Evolutionary conservation across 2,888 invertebrate genomes (phyloP), one percentile per base, ranked within the genome.

Genomic region (Diploptera punctata): DNA sequence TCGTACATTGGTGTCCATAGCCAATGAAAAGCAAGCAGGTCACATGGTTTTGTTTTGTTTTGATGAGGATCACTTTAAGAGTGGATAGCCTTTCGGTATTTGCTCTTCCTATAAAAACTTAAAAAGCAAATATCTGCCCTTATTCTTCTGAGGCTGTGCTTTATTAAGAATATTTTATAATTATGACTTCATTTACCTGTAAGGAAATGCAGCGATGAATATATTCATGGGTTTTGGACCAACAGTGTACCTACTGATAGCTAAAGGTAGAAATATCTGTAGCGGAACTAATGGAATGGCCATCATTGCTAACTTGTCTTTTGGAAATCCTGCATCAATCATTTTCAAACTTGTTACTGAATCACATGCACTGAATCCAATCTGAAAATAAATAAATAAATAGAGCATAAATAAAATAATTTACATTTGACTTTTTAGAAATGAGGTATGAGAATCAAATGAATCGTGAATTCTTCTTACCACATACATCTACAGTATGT

Each of bases 341-440:
- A 99, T 85, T 83, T 99, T 99, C 74, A 99, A 85, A 1, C 95
- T 93, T 21, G 98, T 95, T 0, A 99, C 95, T 24, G 95, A 93
- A 85, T 99, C 99, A 74, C 95, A 93, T 0, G 98, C 97, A 47
- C 97, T 93, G 84, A 99, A 99, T 2, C 97, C 96, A 77, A 98
- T 88, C 95, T 97, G 81, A 73, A 86, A 84, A 60, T 3, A 3
- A 60, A 24, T 7, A 31, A 9, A 60, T 4, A 60, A 4, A 5
- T 13, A 60, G 2, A 54, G 54, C 21, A 54, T 4, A 21, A 3
- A 21, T 3, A 10, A 57, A 16, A 60, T 24, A 16, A 2, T 54
- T 19, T 16, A 54, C 54, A 54, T 7, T 38, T 38, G 7, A 7
- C 43, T 19, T 19, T 47, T 10, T 47, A 47, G 1, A 47, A 47